These are phyloP conservation scores for Pangasius krempfi DNA, from an alignment of 2,797 vertebrate genomes.

Conservation along the genomic window DNA sequence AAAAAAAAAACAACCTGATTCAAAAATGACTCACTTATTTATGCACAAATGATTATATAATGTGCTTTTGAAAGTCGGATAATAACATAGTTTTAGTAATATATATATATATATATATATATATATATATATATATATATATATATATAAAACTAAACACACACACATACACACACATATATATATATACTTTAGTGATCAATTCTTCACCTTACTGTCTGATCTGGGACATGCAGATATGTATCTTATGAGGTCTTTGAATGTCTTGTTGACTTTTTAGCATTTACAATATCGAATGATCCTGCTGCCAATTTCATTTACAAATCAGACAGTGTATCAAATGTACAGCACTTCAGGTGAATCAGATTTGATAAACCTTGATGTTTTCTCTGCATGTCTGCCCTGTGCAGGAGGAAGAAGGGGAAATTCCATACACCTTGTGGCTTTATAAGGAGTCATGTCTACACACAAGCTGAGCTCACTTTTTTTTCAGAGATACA, in stretches of 20 bases:
- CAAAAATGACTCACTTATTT: not conserved
- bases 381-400: constrained; percentile 60
- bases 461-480: constrained; percentile 32
- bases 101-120: not conserved
- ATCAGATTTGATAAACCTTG: constrained; percentile 48
- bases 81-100: not conserved
- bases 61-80: not conserved
- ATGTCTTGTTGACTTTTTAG: not conserved
- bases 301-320: constrained; percentile 24
- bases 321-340: not conserved
- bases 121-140: too few relatives aligned
- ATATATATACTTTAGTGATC: not conserved
- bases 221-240: not conserved
- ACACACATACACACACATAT: not conserved
- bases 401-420: constrained; percentile 67
- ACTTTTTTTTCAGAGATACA: constrained; percentile 42
- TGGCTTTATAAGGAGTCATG: constrained; percentile 28
- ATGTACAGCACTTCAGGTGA: constrained; percentile 42
- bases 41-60: not conserved
- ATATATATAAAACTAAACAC: too few relatives aligned
- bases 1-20: not conserved
- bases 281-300: constrained; percentile 14
- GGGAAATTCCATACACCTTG: constrained; percentile 75
- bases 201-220: not conserved
- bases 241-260: not conserved